Evolutionary conservation across 1,140 invertebrate species (phyloP), one percentile per base, ranked within the genome.

Genomic region (Macrosteles quadrilineatus): DNA sequence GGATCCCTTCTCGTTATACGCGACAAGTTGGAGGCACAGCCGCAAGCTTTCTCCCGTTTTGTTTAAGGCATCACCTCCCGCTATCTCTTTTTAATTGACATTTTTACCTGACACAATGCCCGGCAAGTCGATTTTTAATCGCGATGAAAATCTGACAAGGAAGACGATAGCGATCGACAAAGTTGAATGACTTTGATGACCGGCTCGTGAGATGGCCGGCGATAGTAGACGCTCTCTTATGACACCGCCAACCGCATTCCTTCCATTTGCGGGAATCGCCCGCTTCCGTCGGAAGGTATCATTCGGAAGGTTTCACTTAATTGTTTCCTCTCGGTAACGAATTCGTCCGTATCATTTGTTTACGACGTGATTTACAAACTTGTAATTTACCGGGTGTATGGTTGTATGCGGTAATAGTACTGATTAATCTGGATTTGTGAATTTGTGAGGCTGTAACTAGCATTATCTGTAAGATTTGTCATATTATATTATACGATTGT

Each of bases 81-180:
- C 55, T 59, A 59, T 59, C 55, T 59, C 55, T 59, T 59, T 59
- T 59, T 59, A 59, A 59, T 59, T 59, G 55, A 59, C 55, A 59
- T 59, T 59, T 59, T 59, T 25, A 59, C 55, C 55, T 59, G 55
- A 59, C 25, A 59, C 55, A 59, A 59, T 59, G 55, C 23, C 55
- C 2, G 47, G 2, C 55, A 6, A 59, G 55, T 59, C 55, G 55
- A 59, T 59, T 59, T 59, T 59, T 59, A 59, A 59, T 59, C 55
- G 55, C 23, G 23, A 59, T 59, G 55, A 59, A 59, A 50, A 59
- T 59, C 55, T 59, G 55, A 59, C 55, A 59, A 59, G 55, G 55
- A 30, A 59, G 55, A 59, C 25, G 55, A 59, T 59, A 59, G 55
- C 55, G 55, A 59, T 59, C 55, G 55, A 59, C 23, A 59, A 50